Percentiles rank a stretch among this genome's conserved stretches.
phyloP scores from a whole-genome alignment of 2,113 vertebrate species.

The Alces alces region DNA sequence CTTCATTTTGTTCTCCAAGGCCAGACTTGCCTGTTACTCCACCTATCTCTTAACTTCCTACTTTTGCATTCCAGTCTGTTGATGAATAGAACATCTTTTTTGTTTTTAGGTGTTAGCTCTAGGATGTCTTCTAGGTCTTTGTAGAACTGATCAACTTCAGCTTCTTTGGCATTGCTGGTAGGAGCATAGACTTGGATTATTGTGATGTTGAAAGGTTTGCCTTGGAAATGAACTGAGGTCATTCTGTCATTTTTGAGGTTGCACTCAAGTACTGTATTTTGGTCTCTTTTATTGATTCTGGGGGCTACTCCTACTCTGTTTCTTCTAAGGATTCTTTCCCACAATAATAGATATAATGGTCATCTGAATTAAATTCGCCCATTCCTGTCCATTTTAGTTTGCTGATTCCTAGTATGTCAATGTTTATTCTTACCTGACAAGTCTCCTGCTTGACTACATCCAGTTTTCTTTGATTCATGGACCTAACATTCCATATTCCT shows the following conservation, averaged over 20 bases:
- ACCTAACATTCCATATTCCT: neutral
- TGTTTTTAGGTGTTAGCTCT: neutral
- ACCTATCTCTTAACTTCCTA: neutral
- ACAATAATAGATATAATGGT: neutral
- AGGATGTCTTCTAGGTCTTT: neutral
- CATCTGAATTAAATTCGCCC: neutral
- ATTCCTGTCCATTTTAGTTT: neutral
- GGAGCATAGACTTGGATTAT: neutral
- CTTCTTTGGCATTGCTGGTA: neutral
- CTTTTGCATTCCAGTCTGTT: neutral
- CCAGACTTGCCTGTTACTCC: neutral
- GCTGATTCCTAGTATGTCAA: neutral
- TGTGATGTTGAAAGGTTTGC: neutral
- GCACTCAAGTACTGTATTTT: neutral
- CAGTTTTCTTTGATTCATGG: neutral
- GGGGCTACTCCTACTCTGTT: neutral
- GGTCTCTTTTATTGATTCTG: neutral
- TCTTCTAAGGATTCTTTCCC: neutral
- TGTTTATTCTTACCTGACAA: neutral
- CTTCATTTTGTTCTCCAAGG: neutral
- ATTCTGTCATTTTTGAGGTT: neutral
- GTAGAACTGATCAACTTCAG: neutral
- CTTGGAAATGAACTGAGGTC: neutral
- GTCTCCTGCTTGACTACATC: neutral
- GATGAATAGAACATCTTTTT: neutral